A percentile compares a stretch with the other conserved stretches of the same genome.
phyloP scores from a whole-genome alignment of 2,797 vertebrate genomes.

The Enteromius radiatus region DNA sequence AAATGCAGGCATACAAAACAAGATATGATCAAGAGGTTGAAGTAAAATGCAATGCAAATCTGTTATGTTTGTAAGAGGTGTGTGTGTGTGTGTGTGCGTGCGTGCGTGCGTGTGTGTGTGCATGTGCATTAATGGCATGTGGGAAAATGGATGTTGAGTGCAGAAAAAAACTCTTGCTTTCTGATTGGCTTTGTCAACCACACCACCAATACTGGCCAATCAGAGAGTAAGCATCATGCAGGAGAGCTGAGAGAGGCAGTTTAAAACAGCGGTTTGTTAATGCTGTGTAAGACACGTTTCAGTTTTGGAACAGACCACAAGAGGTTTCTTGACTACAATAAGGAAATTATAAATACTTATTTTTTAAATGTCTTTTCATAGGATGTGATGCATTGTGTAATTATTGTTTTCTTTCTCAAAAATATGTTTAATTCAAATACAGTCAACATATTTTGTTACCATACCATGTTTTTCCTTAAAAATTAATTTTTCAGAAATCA shows the following conservation, averaged over 20 bases:
- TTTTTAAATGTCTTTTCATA: background rate
- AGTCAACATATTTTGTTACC: background rate
- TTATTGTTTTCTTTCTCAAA: background rate
- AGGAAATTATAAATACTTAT: background rate
- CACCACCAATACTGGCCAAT: slow-evolving; percentile 71
- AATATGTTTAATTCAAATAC: background rate
- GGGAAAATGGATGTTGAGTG: slow-evolving; percentile 8
- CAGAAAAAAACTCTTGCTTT: background rate
- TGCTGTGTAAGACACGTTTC: slow-evolving; percentile 13
- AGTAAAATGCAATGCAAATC: background rate
- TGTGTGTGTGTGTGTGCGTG: background rate
- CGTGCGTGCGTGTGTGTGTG: too few relatives aligned
- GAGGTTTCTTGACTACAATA: too few relatives aligned
- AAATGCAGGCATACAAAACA: background rate
- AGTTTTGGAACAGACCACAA: background rate
- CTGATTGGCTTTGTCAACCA: slow-evolving; percentile 73
- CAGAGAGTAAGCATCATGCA: slow-evolving; percentile 29
- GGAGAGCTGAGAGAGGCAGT: slow-evolving; percentile 38
- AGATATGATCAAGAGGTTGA: background rate
- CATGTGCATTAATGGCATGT: background rate
- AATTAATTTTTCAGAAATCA: background rate
- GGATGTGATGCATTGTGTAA: background rate
- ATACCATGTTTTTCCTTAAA: background rate
- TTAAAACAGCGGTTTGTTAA: background rate
- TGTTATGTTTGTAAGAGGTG: background rate